Percentiles rank a stretch among this genome's conserved stretches.
phyloP scores from a whole-genome alignment of 2,113 vertebrate species.

The Coptodon rendalli region DNA sequence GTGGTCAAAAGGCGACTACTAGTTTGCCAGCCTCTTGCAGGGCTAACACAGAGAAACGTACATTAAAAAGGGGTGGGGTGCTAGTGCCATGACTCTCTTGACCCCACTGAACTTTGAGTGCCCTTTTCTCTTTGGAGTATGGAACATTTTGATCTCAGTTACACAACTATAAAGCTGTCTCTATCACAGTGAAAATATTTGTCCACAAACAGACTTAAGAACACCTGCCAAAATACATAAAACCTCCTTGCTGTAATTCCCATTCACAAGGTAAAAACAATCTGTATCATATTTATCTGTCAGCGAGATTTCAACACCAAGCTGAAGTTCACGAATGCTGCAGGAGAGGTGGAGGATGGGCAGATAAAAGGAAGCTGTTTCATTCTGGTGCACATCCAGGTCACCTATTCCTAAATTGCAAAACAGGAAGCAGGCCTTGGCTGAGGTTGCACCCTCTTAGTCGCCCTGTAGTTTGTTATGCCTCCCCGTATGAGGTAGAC shows the following conservation, averaged over 20 bases:
- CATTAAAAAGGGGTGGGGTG: not conserved
- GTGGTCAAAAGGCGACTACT: not conserved
- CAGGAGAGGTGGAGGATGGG: not conserved
- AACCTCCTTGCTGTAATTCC: not conserved
- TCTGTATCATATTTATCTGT: not conserved
- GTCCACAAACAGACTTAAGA: not conserved
- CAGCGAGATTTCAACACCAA: not conserved
- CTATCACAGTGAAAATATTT: not conserved
- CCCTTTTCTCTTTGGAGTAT: not conserved
- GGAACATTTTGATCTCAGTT: not conserved
- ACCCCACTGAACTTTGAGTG: not conserved
- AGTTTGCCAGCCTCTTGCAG: not conserved
- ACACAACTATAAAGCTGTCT: not conserved
- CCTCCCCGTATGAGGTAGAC: not conserved
- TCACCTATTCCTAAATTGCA: not conserved
- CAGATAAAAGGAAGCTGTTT: not conserved
- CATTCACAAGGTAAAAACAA: not conserved
- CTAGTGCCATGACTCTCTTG: not conserved
- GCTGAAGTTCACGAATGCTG: not conserved
- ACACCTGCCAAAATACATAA: not conserved
- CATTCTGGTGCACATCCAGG: not conserved
- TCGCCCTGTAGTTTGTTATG: not conserved
- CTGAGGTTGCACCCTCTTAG: not conserved
- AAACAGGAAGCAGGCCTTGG: not conserved
- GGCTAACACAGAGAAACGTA: not conserved